Evolutionary conservation across 2,797 vertebrate genomes (phyloP).

Genomic region (Hyperoplus lanceolatus): DNA sequence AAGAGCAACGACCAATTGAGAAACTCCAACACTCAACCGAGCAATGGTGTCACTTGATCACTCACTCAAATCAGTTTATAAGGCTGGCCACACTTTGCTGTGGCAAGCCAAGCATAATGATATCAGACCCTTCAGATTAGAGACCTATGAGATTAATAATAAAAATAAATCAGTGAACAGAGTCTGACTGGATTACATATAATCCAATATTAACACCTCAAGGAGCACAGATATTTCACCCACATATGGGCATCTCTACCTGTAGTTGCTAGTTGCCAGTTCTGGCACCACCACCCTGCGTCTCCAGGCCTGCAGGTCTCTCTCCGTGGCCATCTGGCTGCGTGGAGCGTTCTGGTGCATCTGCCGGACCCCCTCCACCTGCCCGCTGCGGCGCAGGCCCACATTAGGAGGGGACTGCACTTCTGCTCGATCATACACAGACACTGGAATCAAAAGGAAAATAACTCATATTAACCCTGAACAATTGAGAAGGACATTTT

Average conservation of each 20-base stretch:
- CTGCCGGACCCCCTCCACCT: slow-evolving; percentile 96
- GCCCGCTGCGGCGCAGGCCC: slow-evolving; percentile 93
- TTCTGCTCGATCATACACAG: slow-evolving; percentile 90
- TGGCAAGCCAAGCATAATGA: not conserved
- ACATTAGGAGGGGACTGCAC: slow-evolving; percentile 95
- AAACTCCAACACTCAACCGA: too few species aligned
- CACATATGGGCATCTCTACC: slow-evolving; percentile 75
- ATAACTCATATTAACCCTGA: not conserved
- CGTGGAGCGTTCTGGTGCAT: slow-evolving; percentile 97
- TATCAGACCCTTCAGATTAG: not conserved
- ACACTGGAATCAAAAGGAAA: slow-evolving; percentile 79
- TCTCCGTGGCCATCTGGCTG: slow-evolving; percentile 96
- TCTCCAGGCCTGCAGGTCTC: slow-evolving; percentile 96
- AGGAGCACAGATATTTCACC: not conserved
- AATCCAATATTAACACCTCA: not conserved
- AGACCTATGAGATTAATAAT: not conserved
- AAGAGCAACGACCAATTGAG: too few species aligned
- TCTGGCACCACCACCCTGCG: slow-evolving; percentile 96
- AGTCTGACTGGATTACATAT: not conserved
- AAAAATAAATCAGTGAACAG: not conserved
- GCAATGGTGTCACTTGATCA: too few species aligned
- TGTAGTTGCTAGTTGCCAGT: slow-evolving; percentile 86
- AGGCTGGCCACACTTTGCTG: too few species aligned
- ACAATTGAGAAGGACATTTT: not conserved
- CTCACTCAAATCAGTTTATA: too few species aligned